Evolutionary conservation across 1,140 invertebrate species (phyloP).

Genomic region (Sycobia sp.): DNA sequence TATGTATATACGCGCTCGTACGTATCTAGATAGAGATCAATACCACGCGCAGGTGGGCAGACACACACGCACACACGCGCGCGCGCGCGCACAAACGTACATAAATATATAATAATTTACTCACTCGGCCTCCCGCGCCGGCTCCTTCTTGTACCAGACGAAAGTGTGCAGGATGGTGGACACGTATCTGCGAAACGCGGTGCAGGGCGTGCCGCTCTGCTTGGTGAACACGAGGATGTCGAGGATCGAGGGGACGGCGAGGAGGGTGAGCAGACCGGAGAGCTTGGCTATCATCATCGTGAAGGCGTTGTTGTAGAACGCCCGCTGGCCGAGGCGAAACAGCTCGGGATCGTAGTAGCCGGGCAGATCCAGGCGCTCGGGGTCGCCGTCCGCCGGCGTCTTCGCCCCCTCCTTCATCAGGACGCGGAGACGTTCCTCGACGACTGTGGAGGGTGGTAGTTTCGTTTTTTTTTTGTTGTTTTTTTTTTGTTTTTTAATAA

Average conservation of each 20-base stretch:
- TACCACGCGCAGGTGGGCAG: too few relatives aligned
- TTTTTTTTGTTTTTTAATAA: too few relatives aligned
- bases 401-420: conserved; percentile 47
- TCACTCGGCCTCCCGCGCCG: conserved; percentile 64
- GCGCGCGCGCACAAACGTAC: not conserved
- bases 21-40: too few relatives aligned
- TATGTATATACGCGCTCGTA: too few relatives aligned
- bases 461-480: not conserved
- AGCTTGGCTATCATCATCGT: conserved; percentile 71
- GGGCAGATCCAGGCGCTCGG: conserved; percentile 43
- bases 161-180: conserved; percentile 69
- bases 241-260: conserved; percentile 73
- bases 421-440: conserved; percentile 41
- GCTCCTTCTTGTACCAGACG: conserved; percentile 74
- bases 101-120: too few relatives aligned
- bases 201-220: conserved; percentile 68
- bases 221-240: conserved; percentile 70
- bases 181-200: conserved; percentile 78
- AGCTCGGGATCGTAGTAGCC: conserved; percentile 51
- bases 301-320: conserved; percentile 71
- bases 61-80: not conserved
- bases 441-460: too few relatives aligned
- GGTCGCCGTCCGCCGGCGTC: conserved; percentile 41
- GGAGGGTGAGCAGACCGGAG: conserved; percentile 69
- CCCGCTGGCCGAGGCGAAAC: conserved; percentile 68